These are phyloP conservation scores for Agrilus planipennis DNA, from an alignment of 1,140 invertebrate genomes.

Conservation along the genomic window DNA sequence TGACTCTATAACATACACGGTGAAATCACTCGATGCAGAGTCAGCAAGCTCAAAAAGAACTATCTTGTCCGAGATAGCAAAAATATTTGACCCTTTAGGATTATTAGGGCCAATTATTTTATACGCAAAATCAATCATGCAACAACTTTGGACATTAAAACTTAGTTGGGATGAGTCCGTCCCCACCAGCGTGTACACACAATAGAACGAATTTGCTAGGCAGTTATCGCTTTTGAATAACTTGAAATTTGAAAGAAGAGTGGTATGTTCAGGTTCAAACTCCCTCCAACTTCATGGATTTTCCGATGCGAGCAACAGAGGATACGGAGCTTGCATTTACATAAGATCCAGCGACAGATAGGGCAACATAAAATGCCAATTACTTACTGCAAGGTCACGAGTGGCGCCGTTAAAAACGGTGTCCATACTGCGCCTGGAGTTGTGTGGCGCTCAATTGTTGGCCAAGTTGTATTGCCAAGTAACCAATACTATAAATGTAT, in stretches of 20 bases:
- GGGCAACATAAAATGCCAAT: constrained; percentile 9
- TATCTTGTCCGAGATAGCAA: constrained; percentile 5
- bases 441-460: too few relatives aligned
- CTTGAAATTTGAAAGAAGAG: too few relatives aligned
- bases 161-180: constrained; percentile 5
- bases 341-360: too few relatives aligned
- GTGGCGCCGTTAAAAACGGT: too few relatives aligned
- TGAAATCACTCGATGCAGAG: not conserved
- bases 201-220: not conserved
- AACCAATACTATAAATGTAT: too few relatives aligned
- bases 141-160: constrained; percentile 5
- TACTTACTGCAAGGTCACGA: too few relatives aligned
- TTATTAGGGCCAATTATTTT: constrained; percentile 5
- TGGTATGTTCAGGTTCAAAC: too few relatives aligned
- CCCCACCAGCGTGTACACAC: not conserved
- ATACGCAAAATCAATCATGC: constrained; percentile 1
- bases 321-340: constrained; percentile 28
- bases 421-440: too few relatives aligned
- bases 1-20: too few relatives aligned
- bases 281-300: constrained; percentile 25
- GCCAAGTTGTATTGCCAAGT: too few relatives aligned
- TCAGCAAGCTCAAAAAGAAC: constrained; percentile 1
- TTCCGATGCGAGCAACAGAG: constrained; percentile 21
- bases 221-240: too few relatives aligned
- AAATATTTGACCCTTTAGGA: constrained; percentile 9